Evolutionary conservation across 2,113 vertebrate genomes (phyloP), one percentile per base, ranked within the genome.

Genomic region (Emydocephalus ijimae): DNA sequence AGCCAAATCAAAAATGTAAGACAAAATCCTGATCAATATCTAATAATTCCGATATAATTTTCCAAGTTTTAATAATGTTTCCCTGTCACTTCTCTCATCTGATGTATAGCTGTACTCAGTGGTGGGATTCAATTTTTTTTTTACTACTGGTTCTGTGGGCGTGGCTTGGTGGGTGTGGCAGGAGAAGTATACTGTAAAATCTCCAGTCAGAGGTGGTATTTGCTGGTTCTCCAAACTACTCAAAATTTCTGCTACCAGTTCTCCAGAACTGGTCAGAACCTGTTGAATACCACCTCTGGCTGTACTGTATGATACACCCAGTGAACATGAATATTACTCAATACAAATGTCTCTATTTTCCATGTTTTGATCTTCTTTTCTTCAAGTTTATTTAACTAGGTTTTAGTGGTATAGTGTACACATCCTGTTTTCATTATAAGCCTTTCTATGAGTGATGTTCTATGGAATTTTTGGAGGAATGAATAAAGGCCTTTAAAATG

Each of bases 271-370:
- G 48, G 48, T 50, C 48, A 50, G 48, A 50, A 9, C 48, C 48
- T 50, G 48, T 50, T 50, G 48, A 50, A 50, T 50, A 9, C 48
- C 8, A 50, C 48, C 48, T 50, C 48, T 50, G 48, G 48, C 48
- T 50, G 2, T 39, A 43, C 34, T 81, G 34, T 43, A 20, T 21
- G 15, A 81, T 43, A 81, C 18, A 21, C 7, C 18, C 74, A 43
- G 39, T 39, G 34, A 23, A 24, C 3, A 88, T 34, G 55, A 89
- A 89, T 10, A 89, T 57, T 12, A 81, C 54, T 48, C 55, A 6
- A 34, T 0, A 1, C 7, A 90, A 1, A 94, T n/a, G 5, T 45
- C 52, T 0, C 21, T 0, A 0, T 45, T 81, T 89, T 8, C 81
- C 26, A 23, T 15, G 7, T 87, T 92, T 87, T 6, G 85, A 26